phyloP scores from a whole-genome alignment of 30 jellyfish, hydroid and myxozoan genomes.

The Hydractinia echinata region DNA sequence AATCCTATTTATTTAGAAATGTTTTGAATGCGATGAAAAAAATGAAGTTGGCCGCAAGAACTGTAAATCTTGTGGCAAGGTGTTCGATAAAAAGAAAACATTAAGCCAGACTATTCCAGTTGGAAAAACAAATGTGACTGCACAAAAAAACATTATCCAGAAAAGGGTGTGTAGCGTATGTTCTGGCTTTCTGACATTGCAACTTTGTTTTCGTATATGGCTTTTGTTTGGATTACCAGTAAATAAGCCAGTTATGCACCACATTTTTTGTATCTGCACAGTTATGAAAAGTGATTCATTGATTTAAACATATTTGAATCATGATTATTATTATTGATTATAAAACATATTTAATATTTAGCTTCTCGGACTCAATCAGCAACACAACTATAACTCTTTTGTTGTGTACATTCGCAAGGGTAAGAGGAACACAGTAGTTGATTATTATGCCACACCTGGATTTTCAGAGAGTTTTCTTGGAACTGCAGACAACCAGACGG shows the following conservation, averaged over 20 bases:
- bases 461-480: slow-evolving; percentile 6
- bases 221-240: too few relatives aligned
- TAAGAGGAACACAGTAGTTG: background rate
- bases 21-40: slow-evolving; percentile 1
- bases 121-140: slow-evolving; percentile 4
- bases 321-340: too few relatives aligned
- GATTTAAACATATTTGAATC: too few relatives aligned
- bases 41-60: slow-evolving; percentile 6
- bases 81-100: background rate
- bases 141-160: slow-evolving; percentile 1
- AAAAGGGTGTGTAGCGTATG: background rate
- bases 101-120: background rate
- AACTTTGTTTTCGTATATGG: too few relatives aligned
- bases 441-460: background rate
- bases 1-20: background rate
- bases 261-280: too few relatives aligned
- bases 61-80: background rate
- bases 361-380: slow-evolving; percentile 5
- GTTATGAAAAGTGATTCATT: too few relatives aligned
- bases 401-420: background rate
- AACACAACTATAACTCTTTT: background rate
- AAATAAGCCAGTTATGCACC: too few relatives aligned
- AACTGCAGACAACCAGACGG: background rate
- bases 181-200: too few relatives aligned
- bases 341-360: background rate